Base-by-base conservation (phyloP, 2,797 vertebrate genomes). In the Cyprinodon diabolis region DNA sequence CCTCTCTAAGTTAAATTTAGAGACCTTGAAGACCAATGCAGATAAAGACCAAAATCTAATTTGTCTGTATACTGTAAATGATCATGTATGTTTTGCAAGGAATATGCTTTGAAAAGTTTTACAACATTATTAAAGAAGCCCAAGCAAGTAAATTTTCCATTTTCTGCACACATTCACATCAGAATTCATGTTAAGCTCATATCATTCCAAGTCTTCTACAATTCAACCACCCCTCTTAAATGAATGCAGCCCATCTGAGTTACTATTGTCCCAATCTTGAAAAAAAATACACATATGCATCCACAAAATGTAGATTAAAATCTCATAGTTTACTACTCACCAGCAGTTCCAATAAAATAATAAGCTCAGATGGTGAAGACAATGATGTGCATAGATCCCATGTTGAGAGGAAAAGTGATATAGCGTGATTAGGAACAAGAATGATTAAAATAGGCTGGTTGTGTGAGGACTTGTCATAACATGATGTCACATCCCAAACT, bases 381-480 rank as follows among this genome's bases (percentile, higher is more conserved):
- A 17, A 7, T 0, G 4, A 23, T 19, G 9, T 14, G 58, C 8
- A 2, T 5, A 25, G 0, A 2, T 47, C 30, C 35, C 37, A 12
- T 30, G 52, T 47, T 47, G 1, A 30, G 17, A 60, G 13, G 45
- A 23, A 69, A 70, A 73, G 37, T 49, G 45, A 60, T 23, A 19
- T 12, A 0, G 4, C 23, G 6, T 40, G 25, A 49, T 2, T 4
- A 23, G 21, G 43, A 14, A 17, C 21, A 12, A 4, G 1, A 14
- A 15, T 1, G 45, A 47, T 7, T 6, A 14, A 45, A 62, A 19
- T 60, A 52, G 10, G 15, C 35, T 54, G 57, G 23, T 43, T 47
- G 8, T 35, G 9, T 15, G 9, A 49, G 45, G 54, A 40, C 78
- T 70, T 79, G 84, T 80, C 52, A 9, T 3, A n/a, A 74, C 75